These are phyloP conservation scores for Pangasius macronema DNA, from an alignment of 2,797 vertebrate species.

Conservation along the genomic window DNA sequence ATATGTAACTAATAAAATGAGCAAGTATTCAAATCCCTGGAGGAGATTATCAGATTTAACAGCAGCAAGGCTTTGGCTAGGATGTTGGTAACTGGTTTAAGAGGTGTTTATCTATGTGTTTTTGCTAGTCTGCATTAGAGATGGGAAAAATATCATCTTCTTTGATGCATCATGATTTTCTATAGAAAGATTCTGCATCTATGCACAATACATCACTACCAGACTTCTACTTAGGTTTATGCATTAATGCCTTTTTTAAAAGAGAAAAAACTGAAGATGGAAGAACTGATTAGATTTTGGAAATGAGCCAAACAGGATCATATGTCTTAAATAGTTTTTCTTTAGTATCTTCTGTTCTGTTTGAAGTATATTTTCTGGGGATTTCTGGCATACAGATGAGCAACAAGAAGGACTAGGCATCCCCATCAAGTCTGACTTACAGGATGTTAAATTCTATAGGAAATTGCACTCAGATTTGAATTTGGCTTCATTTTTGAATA, in stretches of 20 bases:
- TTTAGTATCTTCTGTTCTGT: neutral
- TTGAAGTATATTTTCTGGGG: no score
- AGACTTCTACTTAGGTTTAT: neutral
- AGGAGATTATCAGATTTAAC: neutral
- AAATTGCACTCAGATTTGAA: neutral
- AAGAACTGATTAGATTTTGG: neutral
- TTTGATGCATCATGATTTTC: neutral
- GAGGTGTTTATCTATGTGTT: neutral
- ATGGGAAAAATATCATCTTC: neutral
- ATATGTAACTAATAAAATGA: neutral
- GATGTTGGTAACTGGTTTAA: neutral
- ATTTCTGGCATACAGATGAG: no score
- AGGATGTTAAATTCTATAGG: neutral
- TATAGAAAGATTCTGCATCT: neutral
- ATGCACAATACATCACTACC: neutral
- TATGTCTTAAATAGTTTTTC: neutral
- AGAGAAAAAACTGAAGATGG: neutral
- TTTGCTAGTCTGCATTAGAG: no score
- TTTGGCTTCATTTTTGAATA: neutral
- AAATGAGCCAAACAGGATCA: neutral
- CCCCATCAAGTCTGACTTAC: neutral
- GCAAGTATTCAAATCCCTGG: neutral
- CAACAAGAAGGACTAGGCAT: neutral
- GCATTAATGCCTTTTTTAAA: neutral
- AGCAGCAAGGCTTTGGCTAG: neutral